These are phyloP conservation scores for Haliaeetus leucogaster DNA, from an alignment of 2,113 vertebrate species.

Conservation along the genomic window DNA sequence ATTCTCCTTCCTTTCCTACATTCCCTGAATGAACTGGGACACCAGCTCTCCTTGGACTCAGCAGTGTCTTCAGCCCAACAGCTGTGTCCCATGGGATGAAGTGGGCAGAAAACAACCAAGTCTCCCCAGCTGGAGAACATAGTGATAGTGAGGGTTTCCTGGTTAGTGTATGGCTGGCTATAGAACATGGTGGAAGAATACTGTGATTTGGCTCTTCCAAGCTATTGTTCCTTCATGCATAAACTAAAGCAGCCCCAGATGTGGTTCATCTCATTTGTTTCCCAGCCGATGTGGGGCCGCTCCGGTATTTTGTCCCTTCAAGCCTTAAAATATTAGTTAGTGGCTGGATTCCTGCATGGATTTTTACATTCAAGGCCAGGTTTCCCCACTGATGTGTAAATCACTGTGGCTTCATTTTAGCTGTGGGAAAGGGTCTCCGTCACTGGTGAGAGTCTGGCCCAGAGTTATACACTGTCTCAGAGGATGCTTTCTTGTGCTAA, in stretches of 20 bases:
- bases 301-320: conserved; percentile 5
- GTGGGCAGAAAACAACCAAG: neutral
- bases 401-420: neutral
- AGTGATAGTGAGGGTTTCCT: neutral
- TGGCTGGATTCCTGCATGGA: conserved; percentile 1
- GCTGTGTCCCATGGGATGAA: neutral
- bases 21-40: neutral
- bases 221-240: neutral
- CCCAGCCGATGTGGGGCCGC: neutral
- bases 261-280: neutral
- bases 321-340: neutral
- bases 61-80: fast-evolving
- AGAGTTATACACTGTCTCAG: neutral
- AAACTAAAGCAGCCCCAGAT: neutral
- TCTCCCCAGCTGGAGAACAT: neutral
- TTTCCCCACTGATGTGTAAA: conserved; percentile 4
- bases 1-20: neutral
- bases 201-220: neutral
- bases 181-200: neutral
- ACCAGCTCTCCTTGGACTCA: neutral
- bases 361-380: neutral
- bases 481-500: neutral
- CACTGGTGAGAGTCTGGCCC: neutral
- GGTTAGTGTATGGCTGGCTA: neutral
- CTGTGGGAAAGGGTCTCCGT: neutral